Evolutionary conservation across 2,797 vertebrate species (phyloP).

Genomic region (Lemur catta): DNA sequence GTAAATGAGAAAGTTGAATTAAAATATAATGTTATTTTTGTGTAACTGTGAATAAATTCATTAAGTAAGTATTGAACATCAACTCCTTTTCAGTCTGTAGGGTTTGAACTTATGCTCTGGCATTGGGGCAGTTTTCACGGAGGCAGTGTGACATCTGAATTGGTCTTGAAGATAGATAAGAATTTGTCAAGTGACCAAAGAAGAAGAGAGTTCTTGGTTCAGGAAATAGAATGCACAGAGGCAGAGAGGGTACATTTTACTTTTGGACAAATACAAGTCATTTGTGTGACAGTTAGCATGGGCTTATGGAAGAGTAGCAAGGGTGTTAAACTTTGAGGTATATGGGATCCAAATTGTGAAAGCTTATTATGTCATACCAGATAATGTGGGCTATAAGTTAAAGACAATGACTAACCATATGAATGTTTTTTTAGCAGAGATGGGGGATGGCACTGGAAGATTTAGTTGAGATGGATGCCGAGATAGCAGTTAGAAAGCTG

Average conservation of each 20-base stretch:
- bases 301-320: not conserved
- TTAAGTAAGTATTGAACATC: conserved; percentile 1
- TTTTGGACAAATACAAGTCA: not conserved
- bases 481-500: not conserved
- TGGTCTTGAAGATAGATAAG: conserved; percentile 1
- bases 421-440: not conserved
- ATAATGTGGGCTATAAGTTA: not conserved
- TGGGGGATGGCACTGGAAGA: not conserved
- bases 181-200: not conserved
- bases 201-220: not conserved
- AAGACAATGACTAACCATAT: not conserved
- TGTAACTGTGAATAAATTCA: conserved; percentile 22
- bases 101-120: not conserved
- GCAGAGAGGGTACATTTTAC: not conserved
- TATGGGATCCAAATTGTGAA: not conserved
- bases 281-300: not conserved
- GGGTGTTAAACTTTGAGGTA: not conserved
- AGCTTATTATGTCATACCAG: not conserved
- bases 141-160: not conserved
- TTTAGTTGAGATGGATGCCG: conserved; percentile 22
- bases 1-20: conserved; percentile 31
- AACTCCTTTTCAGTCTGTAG: not conserved
- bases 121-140: not conserved
- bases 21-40: conserved; percentile 27
- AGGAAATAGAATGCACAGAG: not conserved